phyloP scores from a whole-genome alignment of 2,888 invertebrate genomes.

The Camptogramma bilineatum region DNA sequence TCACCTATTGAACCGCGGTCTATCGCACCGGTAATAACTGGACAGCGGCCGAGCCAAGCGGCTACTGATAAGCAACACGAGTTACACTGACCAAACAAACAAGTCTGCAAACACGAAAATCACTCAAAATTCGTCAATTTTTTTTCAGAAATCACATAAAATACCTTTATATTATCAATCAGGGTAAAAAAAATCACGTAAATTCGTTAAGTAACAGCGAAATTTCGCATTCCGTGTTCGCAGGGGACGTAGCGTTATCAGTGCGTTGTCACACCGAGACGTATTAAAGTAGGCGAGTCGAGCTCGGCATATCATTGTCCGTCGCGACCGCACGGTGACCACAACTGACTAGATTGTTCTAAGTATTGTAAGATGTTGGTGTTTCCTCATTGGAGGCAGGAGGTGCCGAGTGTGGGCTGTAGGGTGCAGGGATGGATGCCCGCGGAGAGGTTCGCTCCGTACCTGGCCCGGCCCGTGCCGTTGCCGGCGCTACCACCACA shows the following conservation, averaged over 20 bases:
- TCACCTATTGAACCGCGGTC: constrained; percentile 87
- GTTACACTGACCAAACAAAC: constrained; percentile 40
- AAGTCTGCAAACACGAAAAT: constrained; percentile 33
- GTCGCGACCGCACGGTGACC: constrained; percentile 71
- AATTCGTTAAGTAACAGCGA: constrained; percentile 12
- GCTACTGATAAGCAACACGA: constrained; percentile 70
- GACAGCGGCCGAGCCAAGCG: constrained; percentile 80
- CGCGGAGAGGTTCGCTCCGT: constrained; percentile 77
- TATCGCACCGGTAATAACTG: constrained; percentile 84
- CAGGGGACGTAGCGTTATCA: constrained; percentile 81
- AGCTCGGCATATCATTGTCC: constrained; percentile 70
- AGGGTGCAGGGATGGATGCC: constrained; percentile 76
- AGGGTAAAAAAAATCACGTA: background rate
- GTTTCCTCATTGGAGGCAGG: constrained; percentile 78
- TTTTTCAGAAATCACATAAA: constrained; percentile 2
- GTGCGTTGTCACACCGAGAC: constrained; percentile 73
- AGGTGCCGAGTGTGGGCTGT: constrained; percentile 67
- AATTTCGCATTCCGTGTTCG: constrained; percentile 59
- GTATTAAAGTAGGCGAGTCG: constrained; percentile 78
- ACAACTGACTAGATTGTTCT: constrained; percentile 44
- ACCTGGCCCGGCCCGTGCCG: constrained; percentile 68
- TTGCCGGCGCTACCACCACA: constrained; percentile 69
- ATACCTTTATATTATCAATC: background rate
- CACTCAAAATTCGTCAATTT: background rate
- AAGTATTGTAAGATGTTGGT: constrained; percentile 68